Conservation (phyloP, 2,797 vertebrate species). For the Sarcoramphus papa region DNA sequence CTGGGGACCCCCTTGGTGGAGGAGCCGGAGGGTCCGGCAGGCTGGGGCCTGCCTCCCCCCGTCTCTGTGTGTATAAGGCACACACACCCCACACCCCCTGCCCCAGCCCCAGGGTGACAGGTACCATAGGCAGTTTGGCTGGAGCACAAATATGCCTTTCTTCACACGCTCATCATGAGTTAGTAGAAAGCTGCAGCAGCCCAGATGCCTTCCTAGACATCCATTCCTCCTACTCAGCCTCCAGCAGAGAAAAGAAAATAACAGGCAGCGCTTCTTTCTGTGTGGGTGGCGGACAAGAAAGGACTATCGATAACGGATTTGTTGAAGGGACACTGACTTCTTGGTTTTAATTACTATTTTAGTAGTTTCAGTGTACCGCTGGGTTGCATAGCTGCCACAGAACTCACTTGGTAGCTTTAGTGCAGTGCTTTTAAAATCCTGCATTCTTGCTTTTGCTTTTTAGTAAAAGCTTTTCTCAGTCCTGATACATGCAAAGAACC, state of each 20-base stretch:
- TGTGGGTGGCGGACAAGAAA: neutral
- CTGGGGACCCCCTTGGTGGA: rapidly evolving
- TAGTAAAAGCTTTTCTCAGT: neutral
- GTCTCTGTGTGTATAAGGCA: rapidly evolving
- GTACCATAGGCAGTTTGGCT: neutral
- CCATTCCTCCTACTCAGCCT: slow-evolving; percentile 17
- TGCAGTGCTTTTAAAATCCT: neutral
- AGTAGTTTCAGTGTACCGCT: neutral
- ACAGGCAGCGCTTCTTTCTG: neutral
- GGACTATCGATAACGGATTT: neutral
- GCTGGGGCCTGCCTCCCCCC: neutral
- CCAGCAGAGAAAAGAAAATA: neutral
- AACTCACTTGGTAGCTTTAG: neutral
- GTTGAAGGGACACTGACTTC: neutral
- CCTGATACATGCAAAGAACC: neutral
- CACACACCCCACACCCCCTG: too few relatives aligned
- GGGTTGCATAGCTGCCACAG: neutral
- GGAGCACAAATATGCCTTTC: neutral
- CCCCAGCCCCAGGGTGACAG: neutral
- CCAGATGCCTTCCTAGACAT: slow-evolving; percentile 37
- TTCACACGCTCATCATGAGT: neutral
- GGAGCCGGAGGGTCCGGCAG: neutral
- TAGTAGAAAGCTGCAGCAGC: slow-evolving; percentile 2
- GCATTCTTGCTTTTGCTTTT: neutral
- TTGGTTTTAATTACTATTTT: neutral